Conservation (phyloP, 35 echinoderm and acorn worm species). For the Heliocidaris tuberculata region DNA sequence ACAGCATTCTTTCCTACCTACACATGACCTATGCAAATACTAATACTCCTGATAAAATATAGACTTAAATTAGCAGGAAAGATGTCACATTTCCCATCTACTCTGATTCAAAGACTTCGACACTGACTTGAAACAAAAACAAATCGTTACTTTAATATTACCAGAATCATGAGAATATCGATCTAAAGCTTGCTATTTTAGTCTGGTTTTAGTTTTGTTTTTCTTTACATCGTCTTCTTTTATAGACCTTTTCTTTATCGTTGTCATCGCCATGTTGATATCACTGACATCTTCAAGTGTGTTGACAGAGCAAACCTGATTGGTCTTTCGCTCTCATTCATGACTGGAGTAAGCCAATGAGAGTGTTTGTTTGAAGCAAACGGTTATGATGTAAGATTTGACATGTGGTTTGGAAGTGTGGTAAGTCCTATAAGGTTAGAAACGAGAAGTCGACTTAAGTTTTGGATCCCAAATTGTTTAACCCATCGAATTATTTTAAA, state of each 20-base stretch:
- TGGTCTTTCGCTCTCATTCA: constrained; percentile 26
- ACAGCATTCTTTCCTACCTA: too few relatives aligned
- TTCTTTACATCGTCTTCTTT: background rate
- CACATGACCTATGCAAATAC: too few relatives aligned
- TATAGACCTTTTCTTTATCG: background rate
- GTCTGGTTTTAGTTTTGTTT: background rate
- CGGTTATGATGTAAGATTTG: background rate
- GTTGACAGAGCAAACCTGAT: constrained; percentile 22
- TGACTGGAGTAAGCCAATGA: constrained; percentile 2
- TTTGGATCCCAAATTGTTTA: too few relatives aligned
- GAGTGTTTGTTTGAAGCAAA: constrained; percentile 22
- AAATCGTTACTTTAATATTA: background rate
- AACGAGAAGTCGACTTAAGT: too few relatives aligned
- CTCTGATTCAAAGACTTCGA: too few relatives aligned
- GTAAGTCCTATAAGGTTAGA: too few relatives aligned
- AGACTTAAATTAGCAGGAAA: too few relatives aligned
- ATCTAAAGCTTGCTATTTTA: background rate
- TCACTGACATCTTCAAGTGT: constrained; percentile 37
- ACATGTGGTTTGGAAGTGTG: too few relatives aligned
- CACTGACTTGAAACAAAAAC: background rate
- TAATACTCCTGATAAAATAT: too few relatives aligned
- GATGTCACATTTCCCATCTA: too few relatives aligned
- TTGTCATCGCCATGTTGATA: background rate
- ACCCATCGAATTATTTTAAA: too few relatives aligned
- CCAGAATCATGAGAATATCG: background rate